Percentiles rank a stretch among this genome's conserved stretches.
Conservation (phyloP, 2,888 invertebrate species). For the Trichacis sp. region DNA sequence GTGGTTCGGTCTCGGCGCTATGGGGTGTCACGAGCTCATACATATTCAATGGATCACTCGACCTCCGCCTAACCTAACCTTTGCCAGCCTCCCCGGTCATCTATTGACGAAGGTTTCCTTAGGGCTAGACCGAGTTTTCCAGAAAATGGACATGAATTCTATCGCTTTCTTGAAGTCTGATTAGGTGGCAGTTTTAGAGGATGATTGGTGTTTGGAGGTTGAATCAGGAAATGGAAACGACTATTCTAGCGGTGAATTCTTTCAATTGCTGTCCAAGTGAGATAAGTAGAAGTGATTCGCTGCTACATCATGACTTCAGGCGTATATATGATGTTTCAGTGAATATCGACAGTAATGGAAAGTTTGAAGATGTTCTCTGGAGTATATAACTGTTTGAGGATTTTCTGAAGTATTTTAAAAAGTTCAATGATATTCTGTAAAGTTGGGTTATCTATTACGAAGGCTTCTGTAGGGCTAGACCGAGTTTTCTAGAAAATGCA, state of each 20-base stretch:
- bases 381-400: too few relatives aligned
- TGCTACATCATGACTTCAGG: too few relatives aligned
- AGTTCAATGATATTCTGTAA: too few relatives aligned
- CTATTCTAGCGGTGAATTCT: too few relatives aligned
- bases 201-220: slow-evolving; percentile 67
- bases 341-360: too few relatives aligned
- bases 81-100: slow-evolving; percentile 59
- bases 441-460: slow-evolving; percentile 64
- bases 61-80: too few relatives aligned
- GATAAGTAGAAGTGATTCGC: too few relatives aligned
- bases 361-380: too few relatives aligned
- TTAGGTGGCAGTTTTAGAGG: slow-evolving; percentile 66
- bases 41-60: slow-evolving; percentile 76
- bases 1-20: slow-evolving; percentile 63
- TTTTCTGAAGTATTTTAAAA: too few relatives aligned
- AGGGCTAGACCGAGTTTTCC: slow-evolving; percentile 48
- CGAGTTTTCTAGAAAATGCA: slow-evolving; percentile 47
- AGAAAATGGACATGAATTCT: slow-evolving; percentile 59
- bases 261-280: too few relatives aligned
- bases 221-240: slow-evolving; percentile 60
- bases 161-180: slow-evolving; percentile 60
- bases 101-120: slow-evolving; percentile 59
- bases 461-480: slow-evolving; percentile 53
- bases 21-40: slow-evolving; percentile 72
- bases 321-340: too few relatives aligned